Percentiles rank a stretch among this genome's conserved stretches.
Conservation (phyloP, 2,113 vertebrate species). For the Numenius arquata region DNA sequence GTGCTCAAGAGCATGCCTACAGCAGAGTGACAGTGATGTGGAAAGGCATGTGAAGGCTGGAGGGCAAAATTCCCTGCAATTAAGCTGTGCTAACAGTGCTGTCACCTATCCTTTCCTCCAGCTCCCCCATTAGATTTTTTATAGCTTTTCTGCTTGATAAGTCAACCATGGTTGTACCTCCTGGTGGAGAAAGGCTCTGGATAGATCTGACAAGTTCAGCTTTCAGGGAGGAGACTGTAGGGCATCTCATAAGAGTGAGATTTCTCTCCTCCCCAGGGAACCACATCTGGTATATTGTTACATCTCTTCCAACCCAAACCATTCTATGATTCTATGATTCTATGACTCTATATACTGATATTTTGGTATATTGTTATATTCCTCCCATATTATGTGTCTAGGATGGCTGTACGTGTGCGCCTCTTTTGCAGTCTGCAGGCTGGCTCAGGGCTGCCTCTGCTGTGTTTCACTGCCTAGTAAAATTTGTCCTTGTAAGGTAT, state of each 20-base stretch:
- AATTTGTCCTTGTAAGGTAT: background rate
- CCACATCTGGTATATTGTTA: background rate
- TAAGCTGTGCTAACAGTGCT: slow-evolving; percentile 1
- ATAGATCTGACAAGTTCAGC: background rate
- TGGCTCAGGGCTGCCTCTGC: background rate
- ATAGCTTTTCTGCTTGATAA: background rate
- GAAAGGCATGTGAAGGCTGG: background rate
- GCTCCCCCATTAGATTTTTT: background rate
- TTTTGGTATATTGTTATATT: background rate
- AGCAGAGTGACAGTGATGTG: background rate
- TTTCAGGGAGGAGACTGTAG: background rate
- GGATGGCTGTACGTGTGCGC: background rate
- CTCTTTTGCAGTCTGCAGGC: background rate
- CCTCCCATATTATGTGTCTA: background rate
- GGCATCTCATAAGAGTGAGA: background rate
- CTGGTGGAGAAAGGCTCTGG: background rate
- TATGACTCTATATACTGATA: background rate
- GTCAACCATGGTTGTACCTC: background rate
- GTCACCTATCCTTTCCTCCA: background rate
- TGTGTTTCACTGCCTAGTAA: background rate
- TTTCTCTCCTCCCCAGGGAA: background rate
- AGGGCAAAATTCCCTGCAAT: slow-evolving; percentile 14
- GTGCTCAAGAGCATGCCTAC: background rate
- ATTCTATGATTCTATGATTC: too few species aligned
- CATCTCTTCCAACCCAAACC: too few species aligned